Base-by-base conservation (phyloP, 2,797 vertebrate species). In the Carapus acus region DNA sequence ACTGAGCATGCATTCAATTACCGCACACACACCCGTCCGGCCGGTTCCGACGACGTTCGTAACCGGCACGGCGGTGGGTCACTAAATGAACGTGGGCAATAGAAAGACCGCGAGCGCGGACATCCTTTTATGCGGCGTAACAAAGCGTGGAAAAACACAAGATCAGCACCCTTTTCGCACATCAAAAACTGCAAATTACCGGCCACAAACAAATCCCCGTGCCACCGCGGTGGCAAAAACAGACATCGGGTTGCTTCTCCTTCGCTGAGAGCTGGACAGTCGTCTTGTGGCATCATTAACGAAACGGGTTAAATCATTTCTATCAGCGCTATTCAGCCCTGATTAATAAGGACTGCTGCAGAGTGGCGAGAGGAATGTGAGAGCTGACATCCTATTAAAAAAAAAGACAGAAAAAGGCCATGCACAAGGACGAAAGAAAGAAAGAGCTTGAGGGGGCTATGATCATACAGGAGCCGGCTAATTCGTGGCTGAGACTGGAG, bases 381-480 rank as follows among this genome's bases (percentile, higher is more conserved):
- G 52, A 71, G 61, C 56, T 73, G 61, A 63, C 53, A 56, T 73
- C 68, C 60, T 58, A 80, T 81, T 75, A 73, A 73, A 61, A 58
- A 58, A 62, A 56, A 11, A 43, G 27, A 21, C 34, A 43, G n/a
- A 43, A 24, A 39, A 43, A 19, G 38, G 31, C 23, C 52, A 58
- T 62, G 56, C 34, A 54, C 50, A 63, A 74, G 56, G 43, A 69
- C 54, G 67, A 39, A 44, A 67, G 37, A 42, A 21, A 49, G 55
- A 55, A 31, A 37, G 50, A 58, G 67, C 71, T 61, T 44, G 37
- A 71, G 69, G 69, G 65, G 53, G 45, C 55, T 48, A 75, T 70
- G 44, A 62, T 69, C 62, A 51, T 57, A 79, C 27, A 73, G 65
- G n/a, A 54, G 39, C 72, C 50, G 58, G 62, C 45, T 59, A 63